Percentiles rank a stretch among this genome's conserved stretches.
These are phyloP conservation scores for Sarcophaga subvicina DNA, from an alignment of 2,888 invertebrate species.

Conservation along the genomic window DNA sequence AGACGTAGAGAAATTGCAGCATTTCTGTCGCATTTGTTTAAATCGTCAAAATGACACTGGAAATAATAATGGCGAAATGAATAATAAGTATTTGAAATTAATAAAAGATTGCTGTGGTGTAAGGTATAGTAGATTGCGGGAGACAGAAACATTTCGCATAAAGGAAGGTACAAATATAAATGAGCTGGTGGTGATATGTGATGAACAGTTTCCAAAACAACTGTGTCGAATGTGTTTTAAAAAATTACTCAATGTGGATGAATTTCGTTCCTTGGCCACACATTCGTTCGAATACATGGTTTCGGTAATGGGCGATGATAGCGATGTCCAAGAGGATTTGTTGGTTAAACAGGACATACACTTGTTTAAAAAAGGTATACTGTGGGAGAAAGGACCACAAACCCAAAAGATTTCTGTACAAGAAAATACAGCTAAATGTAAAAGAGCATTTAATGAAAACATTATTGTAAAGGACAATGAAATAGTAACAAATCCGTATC, in stretches of 20 bases:
- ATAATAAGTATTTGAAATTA: conserved; percentile 36
- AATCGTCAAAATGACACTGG: conserved; percentile 41
- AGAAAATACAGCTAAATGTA: not conserved
- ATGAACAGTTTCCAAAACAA: conserved; percentile 53
- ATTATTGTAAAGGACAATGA: not conserved
- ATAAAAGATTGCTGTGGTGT: conserved; percentile 46
- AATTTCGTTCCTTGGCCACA: conserved; percentile 60
- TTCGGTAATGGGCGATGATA: conserved; percentile 48
- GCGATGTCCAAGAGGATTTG: not conserved
- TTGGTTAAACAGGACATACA: not conserved
- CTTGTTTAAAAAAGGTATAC: not conserved
- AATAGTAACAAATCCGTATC: not conserved
- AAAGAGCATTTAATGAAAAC: not conserved
- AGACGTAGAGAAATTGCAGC: conserved; percentile 52
- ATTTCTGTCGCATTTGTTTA: conserved; percentile 65
- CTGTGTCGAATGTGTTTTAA: conserved; percentile 62
- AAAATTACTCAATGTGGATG: conserved; percentile 60
- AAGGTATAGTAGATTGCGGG: conserved; percentile 33
- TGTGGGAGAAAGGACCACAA: not conserved
- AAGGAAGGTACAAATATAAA: conserved; percentile 58
- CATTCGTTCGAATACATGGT: conserved; percentile 64
- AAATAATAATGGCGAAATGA: conserved; percentile 10
- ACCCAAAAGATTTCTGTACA: not conserved
- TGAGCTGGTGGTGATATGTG: conserved; percentile 45
- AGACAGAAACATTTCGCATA: conserved; percentile 45